phyloP scores from a whole-genome alignment of 2,113 vertebrate species.

The Centropus unirufus region DNA sequence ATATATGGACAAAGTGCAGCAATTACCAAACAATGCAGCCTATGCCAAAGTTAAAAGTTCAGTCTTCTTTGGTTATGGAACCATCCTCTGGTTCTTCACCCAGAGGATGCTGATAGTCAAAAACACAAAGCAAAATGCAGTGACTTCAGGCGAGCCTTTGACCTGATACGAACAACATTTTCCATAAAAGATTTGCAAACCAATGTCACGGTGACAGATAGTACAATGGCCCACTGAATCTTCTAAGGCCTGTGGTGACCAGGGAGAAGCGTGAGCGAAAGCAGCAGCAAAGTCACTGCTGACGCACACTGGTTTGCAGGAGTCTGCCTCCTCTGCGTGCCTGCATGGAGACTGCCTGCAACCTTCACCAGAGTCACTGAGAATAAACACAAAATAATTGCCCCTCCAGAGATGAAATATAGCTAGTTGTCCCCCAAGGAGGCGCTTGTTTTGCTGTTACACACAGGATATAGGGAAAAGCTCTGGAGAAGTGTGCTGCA shows the following conservation, averaged over 20 bases:
- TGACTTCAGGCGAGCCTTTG: neutral
- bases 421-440: constrained; percentile 70
- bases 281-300: neutral
- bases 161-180: neutral
- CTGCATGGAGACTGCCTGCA: neutral
- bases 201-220: neutral
- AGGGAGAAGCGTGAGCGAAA: neutral
- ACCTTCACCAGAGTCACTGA: neutral
- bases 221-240: fast-evolving
- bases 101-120: neutral
- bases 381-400: constrained; percentile 80
- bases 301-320: neutral
- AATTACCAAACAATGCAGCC: neutral
- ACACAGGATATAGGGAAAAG: neutral
- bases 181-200: neutral
- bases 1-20: neutral
- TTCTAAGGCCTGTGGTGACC: neutral
- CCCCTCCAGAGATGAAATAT: constrained; percentile 78
- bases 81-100: neutral
- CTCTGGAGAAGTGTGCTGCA: neutral
- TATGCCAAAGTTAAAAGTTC: neutral
- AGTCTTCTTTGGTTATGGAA: neutral
- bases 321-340: neutral
- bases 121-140: neutral
- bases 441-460: constrained; percentile 48